A percentile compares a stretch with the other conserved stretches of the same genome.
phyloP scores from a whole-genome alignment of 2,888 invertebrate species.

The Parnassius mnemosyne region DNA sequence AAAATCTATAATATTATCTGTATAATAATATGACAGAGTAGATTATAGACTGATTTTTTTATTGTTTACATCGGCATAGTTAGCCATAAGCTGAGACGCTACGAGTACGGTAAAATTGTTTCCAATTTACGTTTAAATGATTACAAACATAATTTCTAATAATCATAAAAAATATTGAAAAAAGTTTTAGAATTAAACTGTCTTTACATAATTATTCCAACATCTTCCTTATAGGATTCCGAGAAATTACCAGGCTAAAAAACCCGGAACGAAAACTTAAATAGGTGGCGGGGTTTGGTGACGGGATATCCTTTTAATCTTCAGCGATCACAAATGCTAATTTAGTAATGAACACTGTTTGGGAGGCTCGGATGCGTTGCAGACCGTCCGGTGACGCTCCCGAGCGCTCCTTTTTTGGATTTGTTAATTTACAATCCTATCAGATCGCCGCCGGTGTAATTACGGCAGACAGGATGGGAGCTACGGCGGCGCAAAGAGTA shows the following conservation, averaged over 20 bases:
- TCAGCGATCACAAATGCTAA: slow-evolving; percentile 45
- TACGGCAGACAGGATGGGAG: slow-evolving; percentile 38
- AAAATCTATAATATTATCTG: too few relatives aligned
- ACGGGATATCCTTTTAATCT: slow-evolving; percentile 5
- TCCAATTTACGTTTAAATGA: too few relatives aligned
- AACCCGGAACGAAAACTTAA: slow-evolving; percentile 24
- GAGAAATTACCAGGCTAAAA: slow-evolving; percentile 5
- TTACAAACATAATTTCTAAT: too few relatives aligned
- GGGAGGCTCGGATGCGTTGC: slow-evolving; percentile 44
- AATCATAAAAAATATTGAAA: too few relatives aligned
- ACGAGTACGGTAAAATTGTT: too few relatives aligned
- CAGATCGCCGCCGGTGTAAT: slow-evolving; percentile 39
- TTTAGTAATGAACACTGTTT: slow-evolving; percentile 51
- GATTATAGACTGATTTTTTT: too few relatives aligned
- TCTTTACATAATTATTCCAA: too few relatives aligned
- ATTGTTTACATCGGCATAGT: too few relatives aligned
- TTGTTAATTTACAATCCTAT: slow-evolving; percentile 52
- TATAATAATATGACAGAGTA: too few relatives aligned
- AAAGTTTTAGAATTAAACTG: too few relatives aligned
- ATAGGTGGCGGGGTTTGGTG: slow-evolving; percentile 9
- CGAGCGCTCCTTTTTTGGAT: slow-evolving; percentile 46
- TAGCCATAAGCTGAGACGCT: too few relatives aligned
- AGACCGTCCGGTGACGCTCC: slow-evolving; percentile 29
- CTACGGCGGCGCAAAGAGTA: slow-evolving; percentile 28
- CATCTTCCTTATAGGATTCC: slow-evolving; percentile 15